These are phyloP conservation scores for Montipora cactus DNA, from an alignment of 64 coral and sea anemone species.

Conservation along the genomic window DNA sequence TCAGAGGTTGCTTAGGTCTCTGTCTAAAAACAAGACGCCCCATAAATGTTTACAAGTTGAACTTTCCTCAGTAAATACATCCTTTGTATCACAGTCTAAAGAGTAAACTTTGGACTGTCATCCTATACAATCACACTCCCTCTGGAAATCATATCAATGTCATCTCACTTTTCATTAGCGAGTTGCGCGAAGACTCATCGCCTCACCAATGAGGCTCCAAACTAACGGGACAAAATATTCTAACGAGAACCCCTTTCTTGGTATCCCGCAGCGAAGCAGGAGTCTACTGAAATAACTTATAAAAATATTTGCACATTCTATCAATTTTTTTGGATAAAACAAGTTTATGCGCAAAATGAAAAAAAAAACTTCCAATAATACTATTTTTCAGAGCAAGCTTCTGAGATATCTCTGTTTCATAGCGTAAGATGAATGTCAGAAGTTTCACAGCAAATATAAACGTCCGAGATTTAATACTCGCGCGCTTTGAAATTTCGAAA, in stretches of 20 bases:
- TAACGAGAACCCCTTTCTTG: background rate
- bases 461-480: background rate
- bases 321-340: slow-evolving; percentile 29
- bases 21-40: slow-evolving; percentile 6
- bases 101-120: background rate
- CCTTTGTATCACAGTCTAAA: slow-evolving; percentile 24
- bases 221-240: background rate
- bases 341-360: background rate
- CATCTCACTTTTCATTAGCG: background rate
- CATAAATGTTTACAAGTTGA: slow-evolving; percentile 51
- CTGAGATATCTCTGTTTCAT: background rate
- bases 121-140: background rate
- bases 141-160: background rate
- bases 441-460: background rate
- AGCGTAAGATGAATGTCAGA: background rate
- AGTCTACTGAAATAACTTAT: slow-evolving; percentile 31
- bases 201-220: background rate
- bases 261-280: slow-evolving; percentile 10
- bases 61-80: slow-evolving; percentile 20
- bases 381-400: too few species aligned
- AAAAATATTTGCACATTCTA: slow-evolving; percentile 63
- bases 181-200: background rate
- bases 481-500: background rate
- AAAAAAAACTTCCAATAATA: background rate
- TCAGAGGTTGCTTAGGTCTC: background rate